These are phyloP conservation scores for Albula goreensis DNA, from an alignment of 2,113 vertebrate species.

Conservation along the genomic window DNA sequence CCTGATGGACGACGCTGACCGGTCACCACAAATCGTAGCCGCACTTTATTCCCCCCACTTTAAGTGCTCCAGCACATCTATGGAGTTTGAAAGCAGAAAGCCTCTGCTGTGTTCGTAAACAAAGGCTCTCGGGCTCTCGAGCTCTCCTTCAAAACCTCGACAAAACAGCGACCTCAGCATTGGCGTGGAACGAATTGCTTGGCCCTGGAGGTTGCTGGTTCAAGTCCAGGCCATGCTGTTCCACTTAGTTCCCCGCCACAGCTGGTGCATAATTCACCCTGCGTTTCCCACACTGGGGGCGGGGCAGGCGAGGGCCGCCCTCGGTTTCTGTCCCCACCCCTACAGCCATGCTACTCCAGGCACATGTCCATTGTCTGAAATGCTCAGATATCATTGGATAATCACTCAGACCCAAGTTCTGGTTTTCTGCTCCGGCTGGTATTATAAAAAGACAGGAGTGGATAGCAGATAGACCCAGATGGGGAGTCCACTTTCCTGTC, in stretches of 20 bases:
- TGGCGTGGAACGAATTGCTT: neutral
- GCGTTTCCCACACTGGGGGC: neutral
- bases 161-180: constrained; percentile 44
- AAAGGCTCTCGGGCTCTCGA: constrained; percentile 47
- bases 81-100: too few species aligned
- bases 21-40: neutral
- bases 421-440: neutral
- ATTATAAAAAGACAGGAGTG: too few species aligned
- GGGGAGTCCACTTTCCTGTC: too few species aligned
- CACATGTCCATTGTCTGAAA: neutral
- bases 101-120: constrained; percentile 21
- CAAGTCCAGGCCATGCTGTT: constrained; percentile 35
- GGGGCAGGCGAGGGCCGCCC: neutral
- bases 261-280: neutral
- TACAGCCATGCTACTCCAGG: neutral
- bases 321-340: neutral
- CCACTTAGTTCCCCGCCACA: constrained; percentile 46
- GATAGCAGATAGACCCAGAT: too few species aligned
- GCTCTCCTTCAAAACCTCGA: neutral
- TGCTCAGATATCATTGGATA: too few species aligned
- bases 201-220: constrained; percentile 29
- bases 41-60: neutral
- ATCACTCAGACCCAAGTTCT: neutral
- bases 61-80: neutral
- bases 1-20: neutral